Evolutionary conservation across 2,888 invertebrate species (phyloP).

Genomic region (Chrysolina haemoptera): DNA sequence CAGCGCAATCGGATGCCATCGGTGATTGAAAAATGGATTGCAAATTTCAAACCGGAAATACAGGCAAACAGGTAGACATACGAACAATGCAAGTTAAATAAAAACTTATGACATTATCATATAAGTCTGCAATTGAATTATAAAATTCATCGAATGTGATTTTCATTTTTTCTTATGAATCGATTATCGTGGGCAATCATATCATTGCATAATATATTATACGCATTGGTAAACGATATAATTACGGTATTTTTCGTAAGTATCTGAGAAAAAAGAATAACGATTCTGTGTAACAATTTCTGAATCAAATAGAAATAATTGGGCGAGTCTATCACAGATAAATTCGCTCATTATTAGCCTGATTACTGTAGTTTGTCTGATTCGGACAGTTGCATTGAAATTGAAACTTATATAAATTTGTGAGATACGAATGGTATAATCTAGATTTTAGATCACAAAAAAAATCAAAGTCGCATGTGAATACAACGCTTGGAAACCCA

Average conservation of each 20-base stretch:
- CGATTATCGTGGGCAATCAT: neutral
- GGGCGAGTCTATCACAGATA: neutral
- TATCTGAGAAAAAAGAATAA: neutral
- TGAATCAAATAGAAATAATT: neutral
- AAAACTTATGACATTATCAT: no score
- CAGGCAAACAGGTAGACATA: no score
- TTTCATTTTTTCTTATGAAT: neutral
- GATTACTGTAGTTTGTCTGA: neutral
- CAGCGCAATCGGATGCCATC: no score
- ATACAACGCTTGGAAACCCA: constrained; percentile 45
- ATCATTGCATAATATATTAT: neutral
- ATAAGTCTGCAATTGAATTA: no score
- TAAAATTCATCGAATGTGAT: no score
- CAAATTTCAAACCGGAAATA: no score
- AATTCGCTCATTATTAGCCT: neutral
- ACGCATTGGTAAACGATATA: neutral
- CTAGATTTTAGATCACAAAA: neutral
- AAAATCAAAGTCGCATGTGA: constrained; percentile 44
- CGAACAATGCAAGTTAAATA: no score
- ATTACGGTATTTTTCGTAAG: neutral
- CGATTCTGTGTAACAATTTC: constrained; percentile 5
- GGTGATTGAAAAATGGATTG: no score
- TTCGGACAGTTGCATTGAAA: neutral
- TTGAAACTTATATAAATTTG: neutral
- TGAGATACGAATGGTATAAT: neutral